Evolutionary conservation across 1,140 invertebrate genomes (phyloP).

Genomic region (Aplysia californica): DNA sequence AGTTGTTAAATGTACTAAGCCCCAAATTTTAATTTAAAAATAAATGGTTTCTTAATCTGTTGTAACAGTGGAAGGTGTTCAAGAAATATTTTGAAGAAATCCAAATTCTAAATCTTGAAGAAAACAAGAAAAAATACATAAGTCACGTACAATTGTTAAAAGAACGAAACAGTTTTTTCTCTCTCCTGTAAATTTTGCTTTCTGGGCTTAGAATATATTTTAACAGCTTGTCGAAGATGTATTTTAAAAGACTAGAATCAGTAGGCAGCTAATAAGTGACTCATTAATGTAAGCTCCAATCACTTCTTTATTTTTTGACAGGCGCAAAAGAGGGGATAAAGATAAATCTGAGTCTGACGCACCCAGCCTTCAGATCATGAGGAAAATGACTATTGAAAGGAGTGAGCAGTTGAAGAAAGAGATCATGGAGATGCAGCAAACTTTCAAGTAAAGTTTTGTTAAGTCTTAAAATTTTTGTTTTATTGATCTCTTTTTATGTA

Average conservation of each 20-base stretch:
- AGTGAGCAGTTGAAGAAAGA: constrained; percentile 80
- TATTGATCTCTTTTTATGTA: too few relatives aligned
- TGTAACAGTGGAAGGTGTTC: too few relatives aligned
- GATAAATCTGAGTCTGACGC: constrained; percentile 75
- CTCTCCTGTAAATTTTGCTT: neutral
- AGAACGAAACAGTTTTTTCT: too few relatives aligned
- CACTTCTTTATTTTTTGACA: constrained; percentile 36
- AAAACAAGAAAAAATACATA: neutral
- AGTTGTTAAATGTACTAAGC: too few relatives aligned
- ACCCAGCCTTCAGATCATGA: constrained; percentile 83
- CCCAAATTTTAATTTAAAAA: too few relatives aligned
- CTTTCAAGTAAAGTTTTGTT: constrained; percentile 70
- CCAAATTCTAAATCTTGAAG: too few relatives aligned
- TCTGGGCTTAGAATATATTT: neutral
- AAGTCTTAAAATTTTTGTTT: neutral
- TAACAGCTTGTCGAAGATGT: neutral
- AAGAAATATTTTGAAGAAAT: too few relatives aligned
- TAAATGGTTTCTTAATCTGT: too few relatives aligned
- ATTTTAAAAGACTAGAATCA: neutral
- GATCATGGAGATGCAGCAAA: constrained; percentile 77
- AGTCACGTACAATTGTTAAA: too few relatives aligned
- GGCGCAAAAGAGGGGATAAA: constrained; percentile 79
- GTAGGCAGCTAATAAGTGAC: neutral
- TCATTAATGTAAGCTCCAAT: neutral
- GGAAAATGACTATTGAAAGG: constrained; percentile 81